Evolutionary conservation across 2,113 vertebrate species (phyloP).

Genomic region (Anoplopoma fimbria): DNA sequence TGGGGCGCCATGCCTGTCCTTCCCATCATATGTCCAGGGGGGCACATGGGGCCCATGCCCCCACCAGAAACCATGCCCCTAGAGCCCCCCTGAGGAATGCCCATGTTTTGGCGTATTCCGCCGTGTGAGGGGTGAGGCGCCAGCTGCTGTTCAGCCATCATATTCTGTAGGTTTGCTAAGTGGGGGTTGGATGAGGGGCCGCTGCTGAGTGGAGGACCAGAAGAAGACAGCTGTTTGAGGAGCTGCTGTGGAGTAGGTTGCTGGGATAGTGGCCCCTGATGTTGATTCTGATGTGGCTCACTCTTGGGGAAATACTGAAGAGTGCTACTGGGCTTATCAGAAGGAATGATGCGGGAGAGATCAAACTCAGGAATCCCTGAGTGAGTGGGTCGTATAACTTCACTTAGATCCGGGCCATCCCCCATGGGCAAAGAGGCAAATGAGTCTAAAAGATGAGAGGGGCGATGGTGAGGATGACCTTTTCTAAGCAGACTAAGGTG

Average conservation of each 20-base stretch:
- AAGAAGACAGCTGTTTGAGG: conserved; percentile 82
- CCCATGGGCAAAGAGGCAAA: conserved; percentile 87
- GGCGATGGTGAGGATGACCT: conserved; percentile 83
- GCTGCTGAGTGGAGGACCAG: conserved; percentile 68
- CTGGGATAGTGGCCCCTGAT: conserved; percentile 75
- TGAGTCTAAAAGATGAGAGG: conserved; percentile 78
- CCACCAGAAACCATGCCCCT: conserved; percentile 84
- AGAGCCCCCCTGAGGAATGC: conserved; percentile 80
- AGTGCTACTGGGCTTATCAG: conserved; percentile 98
- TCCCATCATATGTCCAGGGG: conserved; percentile 93
- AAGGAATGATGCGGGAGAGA: conserved; percentile 97
- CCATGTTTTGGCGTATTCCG: conserved; percentile 85
- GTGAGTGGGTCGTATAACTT: conserved; percentile 94
- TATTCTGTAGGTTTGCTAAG: conserved; percentile 97
- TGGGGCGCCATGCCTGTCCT: conserved; percentile 92
- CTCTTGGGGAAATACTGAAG: conserved; percentile 98
- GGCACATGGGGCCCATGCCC: conserved; percentile 90
- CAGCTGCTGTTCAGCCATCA: conserved; percentile 95
- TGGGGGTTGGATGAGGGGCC: conserved; percentile 92
- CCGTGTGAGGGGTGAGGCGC: conserved; percentile 81
- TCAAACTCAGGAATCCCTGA: conserved; percentile 97
- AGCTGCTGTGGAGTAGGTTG: conserved; percentile 80
- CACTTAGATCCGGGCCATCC: conserved; percentile 93
- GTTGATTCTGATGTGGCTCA: conserved; percentile 81
- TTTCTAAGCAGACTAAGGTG: conserved; percentile 87